Percentiles rank a stretch among this genome's conserved stretches.
phyloP scores from a whole-genome alignment of 2,888 invertebrate genomes.

The Incurvaria masculella region DNA sequence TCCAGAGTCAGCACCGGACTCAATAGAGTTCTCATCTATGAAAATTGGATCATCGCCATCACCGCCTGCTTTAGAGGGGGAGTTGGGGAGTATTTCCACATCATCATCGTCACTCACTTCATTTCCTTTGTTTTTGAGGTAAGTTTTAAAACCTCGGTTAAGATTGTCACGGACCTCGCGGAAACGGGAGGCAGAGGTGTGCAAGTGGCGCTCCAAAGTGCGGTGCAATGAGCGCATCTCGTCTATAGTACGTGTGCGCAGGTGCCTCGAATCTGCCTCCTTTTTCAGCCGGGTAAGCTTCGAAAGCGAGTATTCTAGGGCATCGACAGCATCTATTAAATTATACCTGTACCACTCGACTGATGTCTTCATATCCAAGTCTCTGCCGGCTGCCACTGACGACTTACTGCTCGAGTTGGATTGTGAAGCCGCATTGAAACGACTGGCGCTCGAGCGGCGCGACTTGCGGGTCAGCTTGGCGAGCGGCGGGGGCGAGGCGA shows the following conservation, averaged over 20 bases:
- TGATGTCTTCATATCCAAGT: conserved; percentile 31
- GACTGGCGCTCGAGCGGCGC: background rate
- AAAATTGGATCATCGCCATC: conserved; percentile 47
- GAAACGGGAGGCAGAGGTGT: conserved; percentile 51
- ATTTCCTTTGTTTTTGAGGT: conserved; percentile 33
- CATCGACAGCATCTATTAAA: conserved; percentile 52
- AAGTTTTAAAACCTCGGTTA: conserved; percentile 51
- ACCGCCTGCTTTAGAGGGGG: conserved; percentile 14
- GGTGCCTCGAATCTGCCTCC: conserved; percentile 38
- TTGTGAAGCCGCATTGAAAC: no score
- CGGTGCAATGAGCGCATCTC: conserved; percentile 54
- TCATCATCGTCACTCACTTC: conserved; percentile 28
- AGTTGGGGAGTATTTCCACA: conserved; percentile 34
- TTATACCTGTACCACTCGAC: conserved; percentile 61
- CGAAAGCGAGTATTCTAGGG: conserved; percentile 53
- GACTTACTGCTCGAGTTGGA: conserved; percentile 12
- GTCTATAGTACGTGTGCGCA: conserved; percentile 41
- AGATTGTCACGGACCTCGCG: conserved; percentile 54
- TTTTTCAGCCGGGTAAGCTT: conserved; percentile 51
- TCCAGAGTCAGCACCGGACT: conserved; percentile 23
- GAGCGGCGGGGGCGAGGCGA: conserved; percentile 7
- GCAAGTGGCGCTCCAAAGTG: conserved; percentile 51
- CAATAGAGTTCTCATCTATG: conserved; percentile 50
- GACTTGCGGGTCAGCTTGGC: background rate
- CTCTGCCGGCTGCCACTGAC: conserved; percentile 21